These are phyloP conservation scores for Tachysurus fulvidraco DNA, from an alignment of 2,113 vertebrate species.

Conservation along the genomic window DNA sequence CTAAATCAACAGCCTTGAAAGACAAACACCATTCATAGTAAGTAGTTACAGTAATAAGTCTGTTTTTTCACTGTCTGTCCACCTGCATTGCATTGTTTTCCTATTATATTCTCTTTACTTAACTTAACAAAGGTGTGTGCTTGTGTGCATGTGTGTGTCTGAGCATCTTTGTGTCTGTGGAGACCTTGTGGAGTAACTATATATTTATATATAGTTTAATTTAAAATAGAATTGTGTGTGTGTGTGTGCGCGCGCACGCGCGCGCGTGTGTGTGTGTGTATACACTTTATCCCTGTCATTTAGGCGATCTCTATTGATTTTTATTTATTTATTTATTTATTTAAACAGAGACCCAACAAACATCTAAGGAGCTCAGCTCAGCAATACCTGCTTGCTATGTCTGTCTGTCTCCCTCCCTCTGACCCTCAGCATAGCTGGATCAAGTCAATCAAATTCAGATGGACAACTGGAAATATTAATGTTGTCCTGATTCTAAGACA, in stretches of 20 bases:
- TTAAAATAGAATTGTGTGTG: too few relatives aligned
- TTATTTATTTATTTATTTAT: too few relatives aligned
- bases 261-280: background rate
- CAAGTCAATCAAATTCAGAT: slow-evolving; percentile 31
- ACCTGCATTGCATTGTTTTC: background rate
- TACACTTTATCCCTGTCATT: background rate
- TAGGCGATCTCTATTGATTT: background rate
- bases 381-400: background rate
- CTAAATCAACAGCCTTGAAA: background rate
- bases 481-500: background rate
- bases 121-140: background rate
- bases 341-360: background rate
- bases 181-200: too few relatives aligned
- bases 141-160: background rate
- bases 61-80: background rate
- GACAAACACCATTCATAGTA: background rate
- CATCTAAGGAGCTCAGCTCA: background rate
- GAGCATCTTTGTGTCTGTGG: too few relatives aligned
- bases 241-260: background rate
- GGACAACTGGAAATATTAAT: background rate
- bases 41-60: slow-evolving; percentile 12
- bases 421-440: slow-evolving; percentile 30
- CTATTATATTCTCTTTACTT: background rate
- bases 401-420: background rate
- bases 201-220: too few relatives aligned